phyloP scores from a whole-genome alignment of 1,140 invertebrate species.

The Akabosia matsudoensis region DNA sequence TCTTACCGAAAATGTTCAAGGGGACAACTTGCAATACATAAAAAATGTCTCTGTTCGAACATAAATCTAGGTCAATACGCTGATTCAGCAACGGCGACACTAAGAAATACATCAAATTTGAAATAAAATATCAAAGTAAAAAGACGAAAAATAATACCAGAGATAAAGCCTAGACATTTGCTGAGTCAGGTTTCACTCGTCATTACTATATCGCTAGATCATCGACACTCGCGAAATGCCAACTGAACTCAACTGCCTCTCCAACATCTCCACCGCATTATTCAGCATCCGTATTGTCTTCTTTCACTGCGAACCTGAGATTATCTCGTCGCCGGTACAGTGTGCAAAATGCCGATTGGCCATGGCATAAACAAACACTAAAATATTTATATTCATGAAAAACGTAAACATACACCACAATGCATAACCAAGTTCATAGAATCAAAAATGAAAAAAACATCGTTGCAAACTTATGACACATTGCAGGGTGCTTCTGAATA shows the following conservation, averaged over 20 bases:
- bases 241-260: too few species aligned
- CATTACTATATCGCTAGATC: background rate
- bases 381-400: background rate
- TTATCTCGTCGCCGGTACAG: background rate
- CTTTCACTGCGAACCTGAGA: background rate
- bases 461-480: background rate
- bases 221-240: background rate
- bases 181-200: background rate
- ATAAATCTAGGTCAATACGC: background rate
- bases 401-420: background rate
- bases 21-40: background rate
- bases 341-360: background rate
- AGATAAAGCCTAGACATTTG: background rate
- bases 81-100: background rate
- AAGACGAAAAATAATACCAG: background rate
- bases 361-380: background rate
- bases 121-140: background rate
- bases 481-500: background rate
- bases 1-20: too few species aligned
- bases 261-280: too few species aligned
- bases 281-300: background rate
- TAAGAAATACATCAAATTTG: background rate
- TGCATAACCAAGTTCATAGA: background rate
- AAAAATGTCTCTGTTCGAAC: background rate
- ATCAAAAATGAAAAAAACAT: background rate